A percentile compares a stretch with the other conserved stretches of the same genome.
Evolutionary conservation across 2,888 invertebrate species (phyloP).

Genomic region (Thera obeliscata): DNA sequence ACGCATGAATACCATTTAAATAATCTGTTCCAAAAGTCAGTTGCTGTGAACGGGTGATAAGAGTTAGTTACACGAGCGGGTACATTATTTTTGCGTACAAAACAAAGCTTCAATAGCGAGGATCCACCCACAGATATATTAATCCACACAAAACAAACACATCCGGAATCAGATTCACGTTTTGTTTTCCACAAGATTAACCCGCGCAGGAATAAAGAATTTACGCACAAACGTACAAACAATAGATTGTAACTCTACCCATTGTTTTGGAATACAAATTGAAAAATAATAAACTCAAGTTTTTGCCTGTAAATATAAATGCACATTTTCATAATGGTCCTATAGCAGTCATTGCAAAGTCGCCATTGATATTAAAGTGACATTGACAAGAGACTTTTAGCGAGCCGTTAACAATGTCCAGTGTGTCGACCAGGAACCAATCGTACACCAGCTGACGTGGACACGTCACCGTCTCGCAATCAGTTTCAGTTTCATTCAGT

Average conservation of each 20-base stretch:
- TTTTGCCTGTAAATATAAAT: background rate
- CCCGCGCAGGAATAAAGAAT: constrained; percentile 38
- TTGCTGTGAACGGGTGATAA: background rate
- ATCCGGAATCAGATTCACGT: constrained; percentile 38
- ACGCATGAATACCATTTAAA: too few relatives aligned
- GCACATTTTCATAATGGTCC: too few relatives aligned
- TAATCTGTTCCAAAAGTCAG: background rate
- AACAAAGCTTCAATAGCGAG: constrained; percentile 15
- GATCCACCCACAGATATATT: constrained; percentile 21
- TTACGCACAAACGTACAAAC: constrained; percentile 26
- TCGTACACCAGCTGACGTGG: too few relatives aligned
- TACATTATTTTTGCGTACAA: background rate
- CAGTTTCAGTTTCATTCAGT: too few relatives aligned
- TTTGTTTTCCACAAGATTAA: constrained; percentile 44
- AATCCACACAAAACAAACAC: constrained; percentile 36
- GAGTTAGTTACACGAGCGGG: background rate
- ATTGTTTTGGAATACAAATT: constrained; percentile 44
- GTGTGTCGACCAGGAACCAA: too few relatives aligned
- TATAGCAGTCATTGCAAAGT: too few relatives aligned
- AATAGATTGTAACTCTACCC: constrained; percentile 42
- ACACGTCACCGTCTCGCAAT: too few relatives aligned
- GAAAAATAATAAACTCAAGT: constrained; percentile 39
- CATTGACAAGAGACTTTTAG: too few relatives aligned
- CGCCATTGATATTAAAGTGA: too few relatives aligned
- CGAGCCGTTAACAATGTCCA: too few relatives aligned